These are phyloP conservation scores for Limnephilus marmoratus DNA, from an alignment of 2,888 invertebrate genomes.

Conservation along the genomic window DNA sequence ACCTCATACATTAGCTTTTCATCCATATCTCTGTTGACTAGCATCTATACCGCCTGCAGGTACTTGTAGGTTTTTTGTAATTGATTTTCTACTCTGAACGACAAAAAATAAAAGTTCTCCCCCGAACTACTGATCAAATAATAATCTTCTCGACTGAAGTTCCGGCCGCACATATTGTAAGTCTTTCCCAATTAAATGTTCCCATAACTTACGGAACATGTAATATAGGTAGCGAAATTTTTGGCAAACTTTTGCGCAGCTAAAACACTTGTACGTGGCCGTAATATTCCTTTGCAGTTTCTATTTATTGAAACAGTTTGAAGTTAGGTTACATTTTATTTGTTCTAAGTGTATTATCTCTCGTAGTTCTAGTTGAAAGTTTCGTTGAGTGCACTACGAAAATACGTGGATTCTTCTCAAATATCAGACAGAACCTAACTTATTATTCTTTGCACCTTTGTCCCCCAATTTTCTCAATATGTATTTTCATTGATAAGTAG, in stretches of 20 bases:
- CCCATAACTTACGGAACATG: slow-evolving; percentile 25
- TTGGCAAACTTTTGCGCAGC: slow-evolving; percentile 43
- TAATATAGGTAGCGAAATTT: slow-evolving; percentile 40
- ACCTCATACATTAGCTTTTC: too few relatives aligned
- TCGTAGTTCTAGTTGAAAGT: not conserved
- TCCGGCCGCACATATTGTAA: slow-evolving; percentile 31
- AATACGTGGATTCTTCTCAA: slow-evolving; percentile 16
- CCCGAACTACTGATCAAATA: slow-evolving; percentile 36
- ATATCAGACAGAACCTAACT: not conserved
- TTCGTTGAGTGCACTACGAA: slow-evolving; percentile 16
- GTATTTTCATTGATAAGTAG: not conserved
- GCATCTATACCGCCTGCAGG: too few relatives aligned
- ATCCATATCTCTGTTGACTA: too few relatives aligned
- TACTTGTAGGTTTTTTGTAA: not conserved
- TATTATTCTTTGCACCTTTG: not conserved
- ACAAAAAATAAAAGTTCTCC: slow-evolving; percentile 29
- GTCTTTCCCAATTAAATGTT: slow-evolving; percentile 49
- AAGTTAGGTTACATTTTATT: slow-evolving; percentile 47
- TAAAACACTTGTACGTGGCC: slow-evolving; percentile 45
- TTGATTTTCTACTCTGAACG: not conserved
- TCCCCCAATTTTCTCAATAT: not conserved
- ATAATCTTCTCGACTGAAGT: slow-evolving; percentile 36
- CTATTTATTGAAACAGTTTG: slow-evolving; percentile 60
- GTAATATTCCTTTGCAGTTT: slow-evolving; percentile 47
- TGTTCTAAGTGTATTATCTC: slow-evolving; percentile 33